phyloP scores from a whole-genome alignment of 2,888 invertebrate genomes.

The Lysandra bellargus region DNA sequence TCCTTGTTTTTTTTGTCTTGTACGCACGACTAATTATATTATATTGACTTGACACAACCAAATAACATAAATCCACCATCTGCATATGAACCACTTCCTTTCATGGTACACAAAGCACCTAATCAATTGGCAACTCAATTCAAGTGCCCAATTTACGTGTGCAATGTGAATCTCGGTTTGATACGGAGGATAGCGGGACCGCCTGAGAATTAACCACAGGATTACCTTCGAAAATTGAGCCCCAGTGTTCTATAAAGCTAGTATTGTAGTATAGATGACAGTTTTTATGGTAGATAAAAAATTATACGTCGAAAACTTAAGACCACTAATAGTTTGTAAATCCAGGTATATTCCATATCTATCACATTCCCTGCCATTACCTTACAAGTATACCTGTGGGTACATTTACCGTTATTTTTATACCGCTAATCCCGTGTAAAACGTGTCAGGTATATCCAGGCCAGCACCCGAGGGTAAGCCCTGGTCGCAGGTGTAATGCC shows the following conservation, averaged over 20 bases:
- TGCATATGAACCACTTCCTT: too few relatives aligned
- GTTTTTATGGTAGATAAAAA: too few relatives aligned
- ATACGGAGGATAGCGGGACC: too few relatives aligned
- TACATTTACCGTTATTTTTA: constrained; percentile 3
- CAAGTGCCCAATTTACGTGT: too few relatives aligned
- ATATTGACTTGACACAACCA: too few relatives aligned
- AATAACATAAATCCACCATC: too few relatives aligned
- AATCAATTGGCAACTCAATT: too few relatives aligned
- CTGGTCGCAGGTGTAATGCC: constrained; percentile 19
- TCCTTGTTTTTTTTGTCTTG: too few relatives aligned
- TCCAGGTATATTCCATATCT: neutral
- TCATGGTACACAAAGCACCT: too few relatives aligned
- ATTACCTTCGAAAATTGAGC: neutral
- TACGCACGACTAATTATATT: too few relatives aligned
- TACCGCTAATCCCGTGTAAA: neutral
- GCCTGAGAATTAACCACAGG: neutral
- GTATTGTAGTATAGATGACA: neutral
- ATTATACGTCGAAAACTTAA: neutral
- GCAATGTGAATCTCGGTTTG: too few relatives aligned
- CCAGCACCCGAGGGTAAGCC: constrained; percentile 1
- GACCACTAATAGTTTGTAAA: neutral
- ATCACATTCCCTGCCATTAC: neutral
- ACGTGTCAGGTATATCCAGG: neutral
- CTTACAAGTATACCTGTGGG: neutral
- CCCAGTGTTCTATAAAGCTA: neutral